Percentiles rank a stretch among this genome's conserved stretches.
phyloP scores from a whole-genome alignment of 2,888 invertebrate genomes.

The Tanytarsus gracilentus region DNA sequence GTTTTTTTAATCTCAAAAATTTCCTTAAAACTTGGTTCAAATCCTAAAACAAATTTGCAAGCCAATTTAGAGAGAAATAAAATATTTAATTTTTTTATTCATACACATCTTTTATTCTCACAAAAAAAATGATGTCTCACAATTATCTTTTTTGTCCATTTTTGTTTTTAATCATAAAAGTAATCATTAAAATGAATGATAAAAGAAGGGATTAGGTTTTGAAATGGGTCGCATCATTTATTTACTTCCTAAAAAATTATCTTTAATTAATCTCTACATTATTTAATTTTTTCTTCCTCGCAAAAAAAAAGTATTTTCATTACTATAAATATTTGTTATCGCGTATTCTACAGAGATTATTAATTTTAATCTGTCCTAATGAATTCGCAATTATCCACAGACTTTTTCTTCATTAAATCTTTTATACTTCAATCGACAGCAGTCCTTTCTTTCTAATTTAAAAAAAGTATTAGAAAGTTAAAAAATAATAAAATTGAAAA shows the following conservation, averaged over 20 bases:
- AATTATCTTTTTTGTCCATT: conserved; percentile 19
- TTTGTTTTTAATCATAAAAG: conserved; percentile 4
- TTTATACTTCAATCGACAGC: no score
- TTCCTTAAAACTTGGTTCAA: neutral
- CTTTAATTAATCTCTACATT: conserved; percentile 11
- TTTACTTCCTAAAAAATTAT: neutral
- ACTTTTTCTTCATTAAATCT: no score
- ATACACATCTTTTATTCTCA: neutral
- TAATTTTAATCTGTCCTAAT: no score
- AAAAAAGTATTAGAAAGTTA: no score
- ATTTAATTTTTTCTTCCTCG: neutral
- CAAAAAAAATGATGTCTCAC: conserved; percentile 10
- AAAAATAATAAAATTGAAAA: no score
- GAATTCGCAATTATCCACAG: no score
- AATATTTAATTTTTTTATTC: neutral
- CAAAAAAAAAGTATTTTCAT: neutral
- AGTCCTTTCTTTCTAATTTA: no score
- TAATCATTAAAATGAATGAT: neutral
- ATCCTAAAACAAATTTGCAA: neutral
- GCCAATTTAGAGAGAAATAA: neutral
- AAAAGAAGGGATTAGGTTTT: neutral
- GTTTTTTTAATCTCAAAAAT: neutral
- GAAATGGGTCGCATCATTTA: neutral
- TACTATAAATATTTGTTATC: neutral
- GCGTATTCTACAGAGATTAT: no score